Conservation (phyloP, 35 echinoderm and acorn worm genomes). For the Lytechinus variegatus region DNA sequence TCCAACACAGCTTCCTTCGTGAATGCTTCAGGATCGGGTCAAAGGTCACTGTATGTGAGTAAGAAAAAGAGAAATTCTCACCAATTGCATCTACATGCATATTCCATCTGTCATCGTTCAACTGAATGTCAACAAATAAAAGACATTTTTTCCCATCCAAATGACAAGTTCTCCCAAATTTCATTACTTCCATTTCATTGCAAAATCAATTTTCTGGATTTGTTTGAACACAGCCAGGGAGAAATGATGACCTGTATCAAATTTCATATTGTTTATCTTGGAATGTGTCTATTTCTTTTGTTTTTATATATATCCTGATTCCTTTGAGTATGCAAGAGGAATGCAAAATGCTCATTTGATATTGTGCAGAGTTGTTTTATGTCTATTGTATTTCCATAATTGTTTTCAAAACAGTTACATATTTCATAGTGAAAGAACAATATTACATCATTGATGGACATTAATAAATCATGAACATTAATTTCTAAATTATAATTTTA, state of each 20-base stretch:
- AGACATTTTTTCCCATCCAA: background rate
- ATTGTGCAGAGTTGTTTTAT: background rate
- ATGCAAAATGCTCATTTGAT: background rate
- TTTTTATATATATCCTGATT: background rate
- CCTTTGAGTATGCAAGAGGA: background rate
- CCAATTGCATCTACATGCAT: too few relatives aligned
- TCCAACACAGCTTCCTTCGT: background rate
- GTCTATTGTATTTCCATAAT: background rate
- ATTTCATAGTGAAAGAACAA: background rate
- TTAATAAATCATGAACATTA: background rate
- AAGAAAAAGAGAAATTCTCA: too few relatives aligned
- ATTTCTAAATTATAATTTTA: background rate
- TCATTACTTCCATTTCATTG: too few relatives aligned
- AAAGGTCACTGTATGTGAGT: too few relatives aligned
- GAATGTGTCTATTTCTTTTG: background rate
- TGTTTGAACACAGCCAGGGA: background rate
- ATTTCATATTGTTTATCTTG: background rate
- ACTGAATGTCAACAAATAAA: background rate
- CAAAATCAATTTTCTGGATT: too few relatives aligned
- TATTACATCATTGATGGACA: background rate
- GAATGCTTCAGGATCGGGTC: too few relatives aligned
- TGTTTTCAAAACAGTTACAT: background rate
- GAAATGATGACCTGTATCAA: background rate
- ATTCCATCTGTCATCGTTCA: background rate
- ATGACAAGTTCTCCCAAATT: background rate